phyloP scores from a whole-genome alignment of 2,113 vertebrate species.

The Mastomys natalensis region DNA sequence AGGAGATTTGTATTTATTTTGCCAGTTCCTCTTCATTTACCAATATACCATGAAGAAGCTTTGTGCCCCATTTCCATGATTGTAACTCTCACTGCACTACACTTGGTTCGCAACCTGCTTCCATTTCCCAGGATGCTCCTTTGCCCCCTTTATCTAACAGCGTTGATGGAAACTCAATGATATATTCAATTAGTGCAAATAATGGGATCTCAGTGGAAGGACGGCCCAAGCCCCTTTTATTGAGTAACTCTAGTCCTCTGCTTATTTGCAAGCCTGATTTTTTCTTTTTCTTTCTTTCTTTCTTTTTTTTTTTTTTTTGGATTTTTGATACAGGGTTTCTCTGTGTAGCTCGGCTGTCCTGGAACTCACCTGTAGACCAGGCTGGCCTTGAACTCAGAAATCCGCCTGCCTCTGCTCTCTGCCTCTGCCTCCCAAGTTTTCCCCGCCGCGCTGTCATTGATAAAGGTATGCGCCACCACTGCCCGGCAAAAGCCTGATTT shows the following conservation, averaged over 20 bases:
- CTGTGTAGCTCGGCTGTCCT: too few relatives aligned
- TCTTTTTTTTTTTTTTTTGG: too few relatives aligned
- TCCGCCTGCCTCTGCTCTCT: too few relatives aligned
- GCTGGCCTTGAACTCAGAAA: too few relatives aligned
- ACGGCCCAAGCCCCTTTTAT: background rate
- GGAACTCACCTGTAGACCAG: too few relatives aligned
- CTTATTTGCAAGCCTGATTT: background rate
- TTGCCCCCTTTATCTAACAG: background rate
- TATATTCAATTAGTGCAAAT: background rate
- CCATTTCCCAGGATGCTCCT: background rate
- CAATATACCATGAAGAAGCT: background rate
- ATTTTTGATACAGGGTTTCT: too few relatives aligned
- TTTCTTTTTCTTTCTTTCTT: too few relatives aligned
- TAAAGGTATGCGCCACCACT: too few relatives aligned
- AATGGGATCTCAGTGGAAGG: background rate
- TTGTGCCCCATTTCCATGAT: background rate
- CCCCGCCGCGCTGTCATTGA: too few relatives aligned
- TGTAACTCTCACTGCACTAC: background rate
- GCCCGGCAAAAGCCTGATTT: background rate
- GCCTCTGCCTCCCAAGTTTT: too few relatives aligned
- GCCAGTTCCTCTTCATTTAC: background rate
- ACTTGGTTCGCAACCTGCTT: background rate
- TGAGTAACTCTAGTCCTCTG: background rate
- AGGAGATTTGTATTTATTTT: conserved; percentile 58
- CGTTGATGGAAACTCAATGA: background rate